Evolutionary conservation across 2,113 vertebrate species (phyloP), one percentile per base, ranked within the genome.

Genomic region (Aphyosemion australe): DNA sequence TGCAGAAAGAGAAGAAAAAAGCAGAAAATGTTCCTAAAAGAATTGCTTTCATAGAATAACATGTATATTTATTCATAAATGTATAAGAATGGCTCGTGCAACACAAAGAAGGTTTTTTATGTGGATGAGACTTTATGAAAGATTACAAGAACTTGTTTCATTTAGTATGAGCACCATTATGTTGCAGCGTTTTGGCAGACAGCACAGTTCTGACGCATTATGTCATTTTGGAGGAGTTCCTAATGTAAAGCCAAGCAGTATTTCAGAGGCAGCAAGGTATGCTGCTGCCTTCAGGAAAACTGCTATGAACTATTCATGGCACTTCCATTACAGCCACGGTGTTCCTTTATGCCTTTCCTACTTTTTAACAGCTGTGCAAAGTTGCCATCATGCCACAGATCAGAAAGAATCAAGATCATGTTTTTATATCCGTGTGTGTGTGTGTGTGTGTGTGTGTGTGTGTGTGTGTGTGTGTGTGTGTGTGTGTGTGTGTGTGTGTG

Each of bases 221-320:
- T 84, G 80, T 79, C 84, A 81, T 69, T 65, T 54, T 80, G 80
- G 70, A 79, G 69, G 66, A 74, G 76, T 76, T 74, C 75, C 75
- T 63, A 32, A 64, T 74, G 71, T 79, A 70, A 52, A 74, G 65
- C 65, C 69, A 57, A 67, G 72, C 76, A 77, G 69, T 65, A 77
- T 59, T 65, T 85, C 74, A 37, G 58, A 80, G 57, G 51, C 73
- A 68, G 63, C 60, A 82, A 89, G 77, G 83, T 83, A 61, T 75
- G 74, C 78, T 77, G 67, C 77, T 77, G 67, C 77, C 79, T 67
- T 69, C 76, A 70, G 69, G 55, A 80, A 74, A 84, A 66, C 62
- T 51, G 61, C 63, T 43, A 82, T 87, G 46, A 89, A 88, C 83
- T 88, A 88, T 89, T 90, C 75, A 88, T 88, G 82, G 84, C 75